Evolutionary conservation across 2,888 invertebrate species (phyloP).

Genomic region (Stenchaetothrips biformis): DNA sequence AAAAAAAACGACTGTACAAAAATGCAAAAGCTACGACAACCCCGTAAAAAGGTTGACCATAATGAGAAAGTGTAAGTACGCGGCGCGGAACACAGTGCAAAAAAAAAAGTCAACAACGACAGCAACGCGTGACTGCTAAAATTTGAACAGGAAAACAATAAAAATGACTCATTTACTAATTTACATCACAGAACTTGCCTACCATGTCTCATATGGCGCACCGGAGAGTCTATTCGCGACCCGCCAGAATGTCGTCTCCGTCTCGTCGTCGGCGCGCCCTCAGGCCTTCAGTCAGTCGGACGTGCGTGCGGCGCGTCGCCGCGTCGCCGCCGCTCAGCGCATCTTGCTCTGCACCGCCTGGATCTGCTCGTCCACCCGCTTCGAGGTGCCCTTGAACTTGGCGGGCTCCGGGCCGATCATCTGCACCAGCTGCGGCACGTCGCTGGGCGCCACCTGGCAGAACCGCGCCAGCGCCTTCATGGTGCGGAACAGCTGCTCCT

Average conservation of each 20-base stretch:
- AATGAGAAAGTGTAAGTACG: not conserved
- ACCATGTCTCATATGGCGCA: not conserved
- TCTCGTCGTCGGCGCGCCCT: not conserved
- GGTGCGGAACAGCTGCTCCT: slow-evolving; percentile 74
- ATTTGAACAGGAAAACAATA: no score
- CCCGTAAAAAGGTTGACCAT: not conserved
- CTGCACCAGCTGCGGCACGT: slow-evolving; percentile 83
- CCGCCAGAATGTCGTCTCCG: not conserved
- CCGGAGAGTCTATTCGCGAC: not conserved
- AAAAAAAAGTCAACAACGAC: not conserved
- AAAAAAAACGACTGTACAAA: not conserved
- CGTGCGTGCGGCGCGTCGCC: not conserved
- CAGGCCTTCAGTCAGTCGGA: not conserved
- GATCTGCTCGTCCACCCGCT: slow-evolving; percentile 74
- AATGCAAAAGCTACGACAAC: slow-evolving; percentile 22
- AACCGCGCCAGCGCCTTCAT: slow-evolving; percentile 72
- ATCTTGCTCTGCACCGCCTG: slow-evolving; percentile 9
- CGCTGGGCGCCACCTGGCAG: slow-evolving; percentile 68
- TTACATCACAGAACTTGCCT: slow-evolving; percentile 14
- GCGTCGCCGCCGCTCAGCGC: not conserved
- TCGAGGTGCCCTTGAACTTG: slow-evolving; percentile 74
- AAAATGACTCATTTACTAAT: not conserved
- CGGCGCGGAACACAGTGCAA: not conserved
- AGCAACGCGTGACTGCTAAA: no score
- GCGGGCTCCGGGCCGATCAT: slow-evolving; percentile 86